Evolutionary conservation across 2,888 invertebrate species (phyloP), one percentile per base, ranked within the genome.

Genomic region (Anarsia innoxiella): DNA sequence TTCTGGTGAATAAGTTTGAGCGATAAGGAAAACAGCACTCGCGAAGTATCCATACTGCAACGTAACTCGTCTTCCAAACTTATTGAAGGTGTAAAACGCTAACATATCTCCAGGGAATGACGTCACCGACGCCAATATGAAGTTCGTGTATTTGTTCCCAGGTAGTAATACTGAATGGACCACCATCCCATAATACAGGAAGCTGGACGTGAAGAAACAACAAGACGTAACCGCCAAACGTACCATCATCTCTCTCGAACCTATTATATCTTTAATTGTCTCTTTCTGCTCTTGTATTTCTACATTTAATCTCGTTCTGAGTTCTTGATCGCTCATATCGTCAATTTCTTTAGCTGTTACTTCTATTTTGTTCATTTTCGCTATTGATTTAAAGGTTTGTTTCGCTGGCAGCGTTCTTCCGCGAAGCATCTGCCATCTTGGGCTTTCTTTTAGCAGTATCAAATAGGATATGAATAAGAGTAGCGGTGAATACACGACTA

Each of bases 101-200:
- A 79, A 41, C 1, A 76, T 12, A 46, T 79, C 79, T 23, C 79
- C 79, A 15, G 78, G 79, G 30, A 79, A 77, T 0, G 78, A 70
- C 1, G 68, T 60, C 1, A 75, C 29, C 0, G 78, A 64, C 1
- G 71, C 43, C 13, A 79, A 42, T 31, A 76, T 59, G 34, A 79
- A 78, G 45, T 78, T 79, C 0, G 59, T 66, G 27, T 79, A 78
- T 51, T 78, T 79, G 38, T 77, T 66, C 23, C 79, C 79, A 1
- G 79, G 79, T 19, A 79, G 39, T 3, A 72, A 48, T 3, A 77
- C 66, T 2, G 71, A 64, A 42, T 79, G 68, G 0, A 79, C 62
- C 5, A 71, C 53, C 35, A 68, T 50, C 0, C 79, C 78, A 23
- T 75, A 78, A 31, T 79, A 79, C 0, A 76, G 49, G 33, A 79